Evolutionary conservation across 1,140 invertebrate species (phyloP).

Genomic region (Limonius californicus): DNA sequence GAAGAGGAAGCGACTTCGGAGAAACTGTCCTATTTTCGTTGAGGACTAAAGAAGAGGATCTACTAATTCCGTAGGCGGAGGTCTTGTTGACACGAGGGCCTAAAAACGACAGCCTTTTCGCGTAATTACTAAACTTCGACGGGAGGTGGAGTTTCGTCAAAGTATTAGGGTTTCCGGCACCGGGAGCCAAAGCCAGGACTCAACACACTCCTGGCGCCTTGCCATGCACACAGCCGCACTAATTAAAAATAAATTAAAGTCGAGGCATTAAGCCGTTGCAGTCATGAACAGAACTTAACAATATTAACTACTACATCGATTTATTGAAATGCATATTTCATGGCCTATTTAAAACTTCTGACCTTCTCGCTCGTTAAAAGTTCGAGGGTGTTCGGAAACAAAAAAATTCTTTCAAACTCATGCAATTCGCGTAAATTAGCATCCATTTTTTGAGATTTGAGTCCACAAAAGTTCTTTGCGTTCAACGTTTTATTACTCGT

Average conservation of each 20-base stretch:
- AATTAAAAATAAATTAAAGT: constrained; percentile 27
- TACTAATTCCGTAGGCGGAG: constrained; percentile 21
- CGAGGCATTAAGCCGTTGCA: constrained; percentile 16
- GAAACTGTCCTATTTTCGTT: background rate
- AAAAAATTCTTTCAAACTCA: no score
- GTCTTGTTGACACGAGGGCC: constrained; percentile 21
- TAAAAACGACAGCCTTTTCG: constrained; percentile 21
- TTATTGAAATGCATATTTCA: constrained; percentile 7
- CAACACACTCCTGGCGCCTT: constrained; percentile 20
- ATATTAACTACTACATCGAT: constrained; percentile 5
- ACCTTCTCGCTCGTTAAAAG: no score
- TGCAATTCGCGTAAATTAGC: no score
- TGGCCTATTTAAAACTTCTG: background rate
- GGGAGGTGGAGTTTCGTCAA: constrained; percentile 21
- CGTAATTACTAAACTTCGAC: constrained; percentile 23
- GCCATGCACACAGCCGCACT: constrained; percentile 14
- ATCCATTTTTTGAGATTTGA: no score
- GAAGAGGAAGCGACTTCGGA: background rate
- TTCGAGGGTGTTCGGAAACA: no score
- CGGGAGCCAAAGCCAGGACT: constrained; percentile 9
- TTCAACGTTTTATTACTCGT: no score
- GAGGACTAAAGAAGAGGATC: background rate
- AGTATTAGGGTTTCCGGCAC: constrained; percentile 19
- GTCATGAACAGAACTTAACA: constrained; percentile 20
- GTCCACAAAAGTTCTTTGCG: no score